These are phyloP conservation scores for Prinia subflava DNA, from an alignment of 2,113 vertebrate species.

Conservation along the genomic window DNA sequence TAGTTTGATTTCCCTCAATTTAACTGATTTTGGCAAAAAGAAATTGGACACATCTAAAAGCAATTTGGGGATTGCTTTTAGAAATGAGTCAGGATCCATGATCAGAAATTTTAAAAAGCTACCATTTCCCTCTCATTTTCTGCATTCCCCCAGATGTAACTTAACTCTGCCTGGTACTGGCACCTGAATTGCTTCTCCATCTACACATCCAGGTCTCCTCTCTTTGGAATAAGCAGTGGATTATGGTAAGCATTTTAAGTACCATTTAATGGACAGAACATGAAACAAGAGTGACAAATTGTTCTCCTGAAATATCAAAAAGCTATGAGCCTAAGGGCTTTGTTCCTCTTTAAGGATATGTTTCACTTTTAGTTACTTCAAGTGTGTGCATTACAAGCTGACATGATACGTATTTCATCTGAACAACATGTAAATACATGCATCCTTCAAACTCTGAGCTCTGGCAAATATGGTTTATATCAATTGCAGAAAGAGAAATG, in stretches of 20 bases:
- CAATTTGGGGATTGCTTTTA: neutral
- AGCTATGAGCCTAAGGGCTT: neutral
- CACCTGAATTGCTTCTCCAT: neutral
- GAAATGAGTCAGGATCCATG: neutral
- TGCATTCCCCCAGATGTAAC: neutral
- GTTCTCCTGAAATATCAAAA: neutral
- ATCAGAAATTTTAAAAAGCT: neutral
- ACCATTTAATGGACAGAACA: neutral
- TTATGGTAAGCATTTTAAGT: neutral
- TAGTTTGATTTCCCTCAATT: neutral
- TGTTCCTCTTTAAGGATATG: neutral
- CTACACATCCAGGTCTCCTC: neutral
- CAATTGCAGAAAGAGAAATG: neutral
- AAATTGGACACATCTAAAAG: neutral
- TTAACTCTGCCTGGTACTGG: neutral
- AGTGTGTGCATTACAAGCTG: rapidly evolving
- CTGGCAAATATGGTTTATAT: neutral
- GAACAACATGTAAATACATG: neutral
- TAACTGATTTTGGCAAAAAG: neutral
- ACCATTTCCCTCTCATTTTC: neutral
- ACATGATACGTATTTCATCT: neutral
- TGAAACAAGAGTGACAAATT: neutral
- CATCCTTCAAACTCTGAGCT: neutral
- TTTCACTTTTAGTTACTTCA: neutral
- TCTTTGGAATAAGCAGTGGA: neutral